Evolutionary conservation across 2,888 invertebrate genomes (phyloP).

Genomic region (Lasioglossum zephyrum): DNA sequence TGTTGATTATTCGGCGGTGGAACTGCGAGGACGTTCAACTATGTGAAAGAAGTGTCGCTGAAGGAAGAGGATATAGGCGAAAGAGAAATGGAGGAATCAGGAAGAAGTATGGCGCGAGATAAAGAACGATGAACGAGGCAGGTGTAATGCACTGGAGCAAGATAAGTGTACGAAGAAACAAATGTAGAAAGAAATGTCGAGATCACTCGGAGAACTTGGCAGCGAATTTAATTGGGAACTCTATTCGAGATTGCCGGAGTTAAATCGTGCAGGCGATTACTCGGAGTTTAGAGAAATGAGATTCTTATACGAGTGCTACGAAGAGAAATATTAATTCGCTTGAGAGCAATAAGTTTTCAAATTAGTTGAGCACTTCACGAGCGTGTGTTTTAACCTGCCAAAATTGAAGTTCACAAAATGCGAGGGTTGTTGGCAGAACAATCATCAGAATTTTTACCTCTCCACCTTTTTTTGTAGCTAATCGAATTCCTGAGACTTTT

Average conservation of each 20-base stretch:
- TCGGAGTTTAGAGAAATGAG: not conserved
- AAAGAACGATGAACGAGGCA: slow-evolving; percentile 5
- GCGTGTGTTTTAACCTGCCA: too few relatives aligned
- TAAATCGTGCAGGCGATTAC: not conserved
- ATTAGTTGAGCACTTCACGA: not conserved
- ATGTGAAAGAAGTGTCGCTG: not conserved
- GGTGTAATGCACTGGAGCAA: slow-evolving; percentile 3
- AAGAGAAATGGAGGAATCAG: not conserved
- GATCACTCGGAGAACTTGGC: not conserved
- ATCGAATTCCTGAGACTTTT: not conserved
- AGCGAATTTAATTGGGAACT: slow-evolving; percentile 4
- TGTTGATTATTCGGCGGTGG: not conserved
- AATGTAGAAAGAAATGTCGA: not conserved
- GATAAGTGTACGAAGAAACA: not conserved
- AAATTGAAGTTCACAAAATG: not conserved
- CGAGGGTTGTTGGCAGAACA: not conserved
- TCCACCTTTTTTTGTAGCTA: not conserved
- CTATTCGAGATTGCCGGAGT: not conserved
- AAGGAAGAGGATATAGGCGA: not conserved
- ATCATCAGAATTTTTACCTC: not conserved
- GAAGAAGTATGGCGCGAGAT: not conserved
- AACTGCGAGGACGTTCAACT: not conserved
- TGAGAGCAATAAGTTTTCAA: not conserved
- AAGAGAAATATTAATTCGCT: not conserved
- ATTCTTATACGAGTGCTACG: not conserved